Base-by-base conservation (phyloP, 2,888 invertebrate species). In the Operophtera brumata region DNA sequence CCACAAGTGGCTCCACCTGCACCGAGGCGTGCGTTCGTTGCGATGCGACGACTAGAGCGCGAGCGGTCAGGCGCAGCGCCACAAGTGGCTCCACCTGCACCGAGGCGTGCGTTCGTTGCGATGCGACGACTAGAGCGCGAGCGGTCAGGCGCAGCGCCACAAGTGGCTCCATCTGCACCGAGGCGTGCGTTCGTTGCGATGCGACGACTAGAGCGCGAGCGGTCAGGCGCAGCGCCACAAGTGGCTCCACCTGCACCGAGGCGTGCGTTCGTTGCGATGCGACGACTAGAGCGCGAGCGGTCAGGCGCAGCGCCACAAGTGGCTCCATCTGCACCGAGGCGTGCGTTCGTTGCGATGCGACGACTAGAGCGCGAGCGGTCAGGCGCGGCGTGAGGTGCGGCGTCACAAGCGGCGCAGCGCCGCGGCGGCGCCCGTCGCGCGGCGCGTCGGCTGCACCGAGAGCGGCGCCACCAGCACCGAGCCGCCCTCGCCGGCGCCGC, bases 41-140 rank as follows among this genome's bases (percentile, higher is more conserved):
- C 96, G 95, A 78, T 96, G 93, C 70, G 94, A 95, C 63, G 96
- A 96, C 86, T 96, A 96, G 77, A 96, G 95, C 55, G 96, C 96
- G 87, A 96, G 92, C 61, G 96, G 96, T n/a, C n/a, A n/a, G n/a
- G n/a, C n/a, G n/a, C n/a, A n/a, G n/a, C n/a, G n/a, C n/a, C n/a
- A n/a, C n/a, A n/a, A n/a, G n/a, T n/a, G n/a, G n/a, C 70, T 95
- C 95, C 73, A 94, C 92, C 75, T 94, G 86, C 78, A 93, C 91
- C 65, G 92, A 92, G 77, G 90, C 92, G 76, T 35, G 20, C 20
- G 20, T 53, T 46, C 30, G 8, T 9, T 30, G 7, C 34, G 34
- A n/a, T 34, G 35, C 61, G 54, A 62, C 53, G 53, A 47, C 40
- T 46, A 44, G 47, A n/a, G 34, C 11, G 43, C 34, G 46, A 20